A percentile compares a stretch with the other conserved stretches of the same genome.
These are phyloP conservation scores for Macrobrachium nipponense DNA, from an alignment of 1,140 invertebrate species.

Conservation along the genomic window DNA sequence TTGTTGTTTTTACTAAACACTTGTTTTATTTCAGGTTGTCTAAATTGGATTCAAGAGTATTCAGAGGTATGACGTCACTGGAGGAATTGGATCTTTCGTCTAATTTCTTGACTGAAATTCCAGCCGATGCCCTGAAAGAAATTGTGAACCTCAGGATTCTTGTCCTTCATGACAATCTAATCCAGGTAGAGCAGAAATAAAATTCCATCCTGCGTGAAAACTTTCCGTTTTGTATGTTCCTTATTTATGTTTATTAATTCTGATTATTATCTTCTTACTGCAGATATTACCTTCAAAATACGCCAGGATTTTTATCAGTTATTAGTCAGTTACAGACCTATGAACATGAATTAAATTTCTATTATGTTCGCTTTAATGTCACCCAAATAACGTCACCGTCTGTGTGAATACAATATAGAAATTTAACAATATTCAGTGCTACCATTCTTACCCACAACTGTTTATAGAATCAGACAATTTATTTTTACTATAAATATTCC, in stretches of 20 bases:
- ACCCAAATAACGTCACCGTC: too few relatives aligned
- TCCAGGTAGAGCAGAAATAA: slow-evolving; percentile 74
- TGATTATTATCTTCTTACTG: too few relatives aligned
- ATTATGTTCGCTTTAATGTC: too few relatives aligned
- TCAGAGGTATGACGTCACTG: slow-evolving; percentile 76
- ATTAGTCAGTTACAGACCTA: too few relatives aligned
- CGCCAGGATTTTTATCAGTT: too few relatives aligned
- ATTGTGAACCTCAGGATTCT: slow-evolving; percentile 78
- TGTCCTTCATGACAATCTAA: slow-evolving; percentile 85
- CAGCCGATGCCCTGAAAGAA: slow-evolving; percentile 79
- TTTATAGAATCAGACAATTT: too few relatives aligned
- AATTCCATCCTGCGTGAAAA: background rate
- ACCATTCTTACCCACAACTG: too few relatives aligned
- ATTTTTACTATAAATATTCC: background rate
- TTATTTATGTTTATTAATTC: background rate
- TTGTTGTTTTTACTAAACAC: slow-evolving; percentile 71
- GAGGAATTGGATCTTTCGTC: slow-evolving; percentile 84
- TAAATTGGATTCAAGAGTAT: background rate
- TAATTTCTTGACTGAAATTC: slow-evolving; percentile 86
- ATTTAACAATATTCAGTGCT: too few relatives aligned
- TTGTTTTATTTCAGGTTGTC: slow-evolving; percentile 16
- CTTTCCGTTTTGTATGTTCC: background rate
- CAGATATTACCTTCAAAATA: too few relatives aligned
- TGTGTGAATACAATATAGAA: too few relatives aligned
- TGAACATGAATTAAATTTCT: too few relatives aligned